Conservation (phyloP, 30 jellyfish, hydroid and myxozoan genomes). For the Cassiopea xamachana region DNA sequence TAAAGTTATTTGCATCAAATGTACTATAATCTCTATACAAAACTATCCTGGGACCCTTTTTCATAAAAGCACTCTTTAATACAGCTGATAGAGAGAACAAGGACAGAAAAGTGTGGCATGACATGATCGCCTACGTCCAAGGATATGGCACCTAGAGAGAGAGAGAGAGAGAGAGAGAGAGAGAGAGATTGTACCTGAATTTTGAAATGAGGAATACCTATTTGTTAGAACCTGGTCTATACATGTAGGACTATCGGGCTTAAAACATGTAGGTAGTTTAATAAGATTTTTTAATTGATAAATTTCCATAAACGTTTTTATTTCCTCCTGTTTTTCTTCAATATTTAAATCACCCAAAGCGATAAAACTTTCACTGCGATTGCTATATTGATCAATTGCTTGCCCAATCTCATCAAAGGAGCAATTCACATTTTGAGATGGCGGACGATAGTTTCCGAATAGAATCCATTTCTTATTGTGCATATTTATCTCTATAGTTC, state of each 20-base stretch:
- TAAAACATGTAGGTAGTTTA: conserved; percentile 36
- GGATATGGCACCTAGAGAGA: too few relatives aligned
- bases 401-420: conserved; percentile 27
- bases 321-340: conserved; percentile 5
- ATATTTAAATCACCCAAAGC: conserved; percentile 2
- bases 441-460: conserved; percentile 18
- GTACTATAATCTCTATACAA: too few relatives aligned
- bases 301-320: not conserved
- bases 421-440: conserved; percentile 12
- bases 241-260: conserved; percentile 22
- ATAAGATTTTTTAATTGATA: conserved; percentile 19
- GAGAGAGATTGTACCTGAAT: conserved; percentile 21
- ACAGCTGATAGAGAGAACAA: too few relatives aligned
- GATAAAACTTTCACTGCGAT: conserved; percentile 3
- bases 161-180: too few relatives aligned
- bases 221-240: conserved; percentile 33
- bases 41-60: too few relatives aligned
- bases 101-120: too few relatives aligned
- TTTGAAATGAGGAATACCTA: conserved; percentile 22
- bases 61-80: too few relatives aligned
- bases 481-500: conserved; percentile 7
- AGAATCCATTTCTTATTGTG: conserved; percentile 19
- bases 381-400: conserved; percentile 1
- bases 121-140: too few relatives aligned
- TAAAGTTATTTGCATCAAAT: too few relatives aligned